Conservation (phyloP, 2,888 invertebrate species). For the Mechanitis mazaeus region DNA sequence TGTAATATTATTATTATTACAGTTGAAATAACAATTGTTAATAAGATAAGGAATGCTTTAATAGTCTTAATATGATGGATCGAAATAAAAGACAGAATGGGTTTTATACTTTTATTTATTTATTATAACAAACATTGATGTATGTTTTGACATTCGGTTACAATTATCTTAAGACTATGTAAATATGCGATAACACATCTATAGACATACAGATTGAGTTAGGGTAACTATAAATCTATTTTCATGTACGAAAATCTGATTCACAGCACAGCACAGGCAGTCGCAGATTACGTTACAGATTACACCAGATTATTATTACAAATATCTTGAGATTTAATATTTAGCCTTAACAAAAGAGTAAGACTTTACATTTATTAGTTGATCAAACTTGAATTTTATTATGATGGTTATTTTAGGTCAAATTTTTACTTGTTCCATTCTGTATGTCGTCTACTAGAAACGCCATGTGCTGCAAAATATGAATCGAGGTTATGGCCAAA, state of each 20-base stretch:
- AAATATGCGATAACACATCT: constrained; percentile 31
- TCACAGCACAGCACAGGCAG: constrained; percentile 6
- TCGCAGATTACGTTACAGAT: neutral
- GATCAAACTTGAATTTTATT: too few species aligned
- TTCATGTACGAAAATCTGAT: constrained; percentile 8
- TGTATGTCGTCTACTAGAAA: neutral
- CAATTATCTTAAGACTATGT: constrained; percentile 31
- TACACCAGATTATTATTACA: neutral
- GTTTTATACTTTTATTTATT: constrained; percentile 35
- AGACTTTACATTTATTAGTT: too few species aligned
- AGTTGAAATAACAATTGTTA: too few species aligned
- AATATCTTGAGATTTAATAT: neutral
- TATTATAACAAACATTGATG: constrained; percentile 52
- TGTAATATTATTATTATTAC: too few species aligned
- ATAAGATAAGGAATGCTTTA: too few species aligned
- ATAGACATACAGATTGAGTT: constrained; percentile 24
- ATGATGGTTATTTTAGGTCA: too few species aligned
- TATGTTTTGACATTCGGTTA: constrained; percentile 35
- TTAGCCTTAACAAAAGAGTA: too few species aligned
- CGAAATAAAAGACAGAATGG: constrained; percentile 1
- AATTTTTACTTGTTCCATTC: too few species aligned
- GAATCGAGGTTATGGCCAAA: neutral
- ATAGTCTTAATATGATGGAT: too few species aligned
- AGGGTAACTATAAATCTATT: constrained; percentile 18
- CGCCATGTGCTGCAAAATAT: neutral